Conservation (phyloP, 1,140 invertebrate genomes). For the Oncopodura yosiiana region DNA sequence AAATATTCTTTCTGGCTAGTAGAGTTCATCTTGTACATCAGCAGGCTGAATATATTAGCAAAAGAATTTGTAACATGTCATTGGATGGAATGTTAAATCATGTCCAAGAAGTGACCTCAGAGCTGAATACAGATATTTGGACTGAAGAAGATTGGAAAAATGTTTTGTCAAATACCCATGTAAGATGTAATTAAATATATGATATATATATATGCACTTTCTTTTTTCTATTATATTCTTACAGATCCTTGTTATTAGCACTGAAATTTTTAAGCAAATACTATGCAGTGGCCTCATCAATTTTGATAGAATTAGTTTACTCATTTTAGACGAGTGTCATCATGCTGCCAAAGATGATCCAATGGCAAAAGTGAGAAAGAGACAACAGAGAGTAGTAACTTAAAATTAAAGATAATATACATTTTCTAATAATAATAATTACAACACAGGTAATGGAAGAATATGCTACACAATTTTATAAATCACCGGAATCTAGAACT, state of each 20-base stretch:
- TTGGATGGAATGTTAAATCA: conserved; percentile 37
- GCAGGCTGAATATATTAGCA: too few species aligned
- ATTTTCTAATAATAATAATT: too few species aligned
- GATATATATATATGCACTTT: conserved; percentile 27
- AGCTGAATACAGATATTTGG: conserved; percentile 70
- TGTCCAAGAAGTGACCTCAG: conserved; percentile 47
- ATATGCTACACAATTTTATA: too few species aligned
- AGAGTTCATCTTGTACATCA: conserved; percentile 69
- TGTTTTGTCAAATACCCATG: neutral
- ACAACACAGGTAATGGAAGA: too few species aligned
- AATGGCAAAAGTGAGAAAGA: conserved; percentile 48
- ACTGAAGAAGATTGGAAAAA: conserved; percentile 50
- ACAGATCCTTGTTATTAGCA: conserved; percentile 80
- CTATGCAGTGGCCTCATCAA: conserved; percentile 53
- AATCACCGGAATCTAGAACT: too few species aligned
- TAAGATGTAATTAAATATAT: neutral
- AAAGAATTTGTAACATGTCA: neutral
- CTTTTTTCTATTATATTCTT: conserved; percentile 35
- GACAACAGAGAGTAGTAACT: too few species aligned
- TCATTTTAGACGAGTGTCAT: conserved; percentile 91
- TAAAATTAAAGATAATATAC: too few species aligned
- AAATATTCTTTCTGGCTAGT: conserved; percentile 59
- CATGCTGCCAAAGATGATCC: conserved; percentile 64
- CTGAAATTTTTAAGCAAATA: conserved; percentile 68
- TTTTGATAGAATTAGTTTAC: conserved; percentile 57